Percentiles rank a stretch among this genome's conserved stretches.
Evolutionary conservation across 2,888 invertebrate genomes (phyloP).

Genomic region (Oeneis ivallda): DNA sequence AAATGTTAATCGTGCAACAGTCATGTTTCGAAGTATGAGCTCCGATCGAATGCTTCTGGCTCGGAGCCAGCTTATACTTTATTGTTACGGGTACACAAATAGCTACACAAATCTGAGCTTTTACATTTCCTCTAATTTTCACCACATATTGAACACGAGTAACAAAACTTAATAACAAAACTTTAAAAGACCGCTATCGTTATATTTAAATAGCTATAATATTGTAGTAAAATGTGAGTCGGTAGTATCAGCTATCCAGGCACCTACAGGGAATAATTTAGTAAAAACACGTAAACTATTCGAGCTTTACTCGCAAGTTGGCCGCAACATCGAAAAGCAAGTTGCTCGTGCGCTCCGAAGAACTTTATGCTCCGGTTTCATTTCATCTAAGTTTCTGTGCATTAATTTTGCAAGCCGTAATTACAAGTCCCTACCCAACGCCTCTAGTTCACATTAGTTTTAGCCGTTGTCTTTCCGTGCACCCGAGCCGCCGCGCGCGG

Average conservation of each 20-base stretch:
- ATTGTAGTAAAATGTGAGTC: too few species aligned
- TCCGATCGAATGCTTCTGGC: constrained; percentile 70
- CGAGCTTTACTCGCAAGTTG: constrained; percentile 41
- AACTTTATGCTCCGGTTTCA: constrained; percentile 75
- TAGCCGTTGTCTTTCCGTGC: constrained; percentile 66
- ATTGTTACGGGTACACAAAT: constrained; percentile 71
- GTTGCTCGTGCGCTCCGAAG: constrained; percentile 51
- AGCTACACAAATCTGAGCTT: constrained; percentile 63
- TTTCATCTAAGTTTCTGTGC: constrained; percentile 77
- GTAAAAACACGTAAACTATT: constrained; percentile 23
- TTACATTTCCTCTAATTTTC: constrained; percentile 66
- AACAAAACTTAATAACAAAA: too few species aligned
- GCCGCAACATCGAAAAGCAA: constrained; percentile 53
- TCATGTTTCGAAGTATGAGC: constrained; percentile 54
- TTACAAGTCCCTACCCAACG: constrained; percentile 76
- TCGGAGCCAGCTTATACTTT: constrained; percentile 72
- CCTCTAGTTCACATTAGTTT: constrained; percentile 74
- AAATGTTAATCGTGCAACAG: constrained; percentile 56
- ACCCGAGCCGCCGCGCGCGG: constrained; percentile 58
- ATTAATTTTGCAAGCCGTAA: constrained; percentile 80
- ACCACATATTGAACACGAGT: constrained; percentile 38
- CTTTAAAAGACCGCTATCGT: too few species aligned
- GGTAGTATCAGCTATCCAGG: not conserved
- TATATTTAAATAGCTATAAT: too few species aligned
- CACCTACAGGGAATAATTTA: not conserved